Conservation (phyloP, 2,113 vertebrate species). For the Takifugu bimaculatus region DNA sequence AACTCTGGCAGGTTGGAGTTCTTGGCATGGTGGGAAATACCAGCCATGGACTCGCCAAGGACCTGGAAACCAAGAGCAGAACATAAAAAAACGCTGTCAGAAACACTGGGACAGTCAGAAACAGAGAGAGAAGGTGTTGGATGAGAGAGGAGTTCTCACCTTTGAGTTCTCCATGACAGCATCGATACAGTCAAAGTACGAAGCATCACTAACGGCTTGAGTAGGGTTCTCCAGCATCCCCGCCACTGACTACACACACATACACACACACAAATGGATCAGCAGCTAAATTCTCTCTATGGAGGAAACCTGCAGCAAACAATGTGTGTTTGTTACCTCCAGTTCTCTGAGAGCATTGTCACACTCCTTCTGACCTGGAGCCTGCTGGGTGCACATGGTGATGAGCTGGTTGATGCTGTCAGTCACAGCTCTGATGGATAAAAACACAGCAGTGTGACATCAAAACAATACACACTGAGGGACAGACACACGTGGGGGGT, state of each 20-base stretch:
- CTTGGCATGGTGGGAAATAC: constrained; percentile 96
- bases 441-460: neutral
- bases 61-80: constrained; percentile 69
- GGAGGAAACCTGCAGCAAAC: neutral
- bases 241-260: constrained; percentile 84
- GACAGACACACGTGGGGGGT: neutral
- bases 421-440: constrained; percentile 82
- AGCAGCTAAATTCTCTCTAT: no score
- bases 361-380: constrained; percentile 94
- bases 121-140: no score
- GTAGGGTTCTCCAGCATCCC: constrained; percentile 95
- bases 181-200: constrained; percentile 98
- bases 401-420: constrained; percentile 99
- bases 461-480: neutral
- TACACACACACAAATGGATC: neutral
- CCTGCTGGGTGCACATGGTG: constrained; percentile 97
- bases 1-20: constrained; percentile 94
- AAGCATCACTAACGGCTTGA: constrained; percentile 88
- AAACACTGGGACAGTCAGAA: no score
- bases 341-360: constrained; percentile 93
- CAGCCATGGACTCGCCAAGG: constrained; percentile 95
- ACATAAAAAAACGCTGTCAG: no score
- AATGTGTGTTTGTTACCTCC: constrained; percentile 74
- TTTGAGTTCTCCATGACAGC: constrained; percentile 99
- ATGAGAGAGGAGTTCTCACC: constrained; percentile 62